These are phyloP conservation scores for Drosophila trichaetosa DNA, from an alignment of 2,888 invertebrate species.

Conservation along the genomic window DNA sequence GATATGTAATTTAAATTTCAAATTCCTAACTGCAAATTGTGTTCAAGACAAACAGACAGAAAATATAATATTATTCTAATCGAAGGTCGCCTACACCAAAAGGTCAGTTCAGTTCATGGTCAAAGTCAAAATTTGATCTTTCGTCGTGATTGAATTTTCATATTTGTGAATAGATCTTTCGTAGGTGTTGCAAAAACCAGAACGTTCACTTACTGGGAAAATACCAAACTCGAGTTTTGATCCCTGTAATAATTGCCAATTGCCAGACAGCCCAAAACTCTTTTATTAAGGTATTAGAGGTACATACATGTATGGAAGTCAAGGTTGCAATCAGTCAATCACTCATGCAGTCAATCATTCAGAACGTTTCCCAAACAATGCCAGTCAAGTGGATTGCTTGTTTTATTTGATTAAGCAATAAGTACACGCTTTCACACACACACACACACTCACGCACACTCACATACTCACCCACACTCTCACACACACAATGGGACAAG, in stretches of 20 bases:
- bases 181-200: not conserved
- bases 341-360: slow-evolving; percentile 46
- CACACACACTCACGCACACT: not conserved
- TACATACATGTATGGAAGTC: not conserved
- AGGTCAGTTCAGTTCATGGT: too few relatives aligned
- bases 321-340: slow-evolving; percentile 32
- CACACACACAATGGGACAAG: not conserved
- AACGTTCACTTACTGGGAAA: not conserved
- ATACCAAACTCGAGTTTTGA: not conserved
- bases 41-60: too few relatives aligned
- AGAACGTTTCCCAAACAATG: slow-evolving; percentile 40
- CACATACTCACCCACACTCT: not conserved
- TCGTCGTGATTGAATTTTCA: too few relatives aligned
- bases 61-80: too few relatives aligned
- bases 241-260: not conserved
- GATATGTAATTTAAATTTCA: not conserved
- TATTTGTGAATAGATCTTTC: too few relatives aligned
- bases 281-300: not conserved
- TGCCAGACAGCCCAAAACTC: not conserved
- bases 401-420: slow-evolving; percentile 56
- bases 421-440: slow-evolving; percentile 15
- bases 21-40: not conserved
- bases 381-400: slow-evolving; percentile 41
- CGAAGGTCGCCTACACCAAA: too few relatives aligned
- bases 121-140: too few relatives aligned